These are phyloP conservation scores for Diuraphis noxia DNA, from an alignment of 1,140 invertebrate genomes.

Conservation along the genomic window DNA sequence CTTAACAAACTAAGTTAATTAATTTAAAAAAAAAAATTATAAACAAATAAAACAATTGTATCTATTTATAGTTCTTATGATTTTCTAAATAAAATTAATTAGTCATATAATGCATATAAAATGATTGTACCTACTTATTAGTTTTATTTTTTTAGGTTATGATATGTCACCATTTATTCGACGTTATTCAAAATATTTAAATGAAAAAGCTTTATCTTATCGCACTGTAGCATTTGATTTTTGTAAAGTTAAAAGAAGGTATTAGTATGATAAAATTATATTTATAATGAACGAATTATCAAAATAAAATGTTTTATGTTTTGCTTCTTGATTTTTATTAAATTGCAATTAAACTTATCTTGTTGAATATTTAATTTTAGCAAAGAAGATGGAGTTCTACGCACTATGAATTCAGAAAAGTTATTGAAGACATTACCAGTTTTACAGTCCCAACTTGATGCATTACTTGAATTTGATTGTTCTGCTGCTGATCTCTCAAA, in stretches of 20 bases:
- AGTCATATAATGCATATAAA: not conserved
- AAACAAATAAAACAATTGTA: not conserved
- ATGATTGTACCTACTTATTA: slow-evolving; percentile 55
- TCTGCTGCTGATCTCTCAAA: slow-evolving; percentile 95
- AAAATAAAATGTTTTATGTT: not conserved
- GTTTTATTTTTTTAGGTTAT: slow-evolving; percentile 75
- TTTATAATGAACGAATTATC: not conserved
- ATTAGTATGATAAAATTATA: slow-evolving; percentile 57
- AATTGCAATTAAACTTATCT: slow-evolving; percentile 44
- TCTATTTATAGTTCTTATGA: not conserved
- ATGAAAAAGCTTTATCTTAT: slow-evolving; percentile 98
- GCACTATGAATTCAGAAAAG: slow-evolving; percentile 97
- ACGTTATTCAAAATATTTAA: slow-evolving; percentile 97
- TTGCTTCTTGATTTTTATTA: not conserved
- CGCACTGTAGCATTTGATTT: slow-evolving; percentile 98
- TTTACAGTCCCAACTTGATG: slow-evolving; percentile 93
- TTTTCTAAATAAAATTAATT: not conserved
- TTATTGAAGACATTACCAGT: slow-evolving; percentile 94
- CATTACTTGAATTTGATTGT: slow-evolving; percentile 96
- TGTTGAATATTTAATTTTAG: slow-evolving; percentile 63
- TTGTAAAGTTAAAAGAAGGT: slow-evolving; percentile 99
- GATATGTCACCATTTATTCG: slow-evolving; percentile 99
- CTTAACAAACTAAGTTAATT: slow-evolving; percentile 36
- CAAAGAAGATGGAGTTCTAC: slow-evolving; percentile 93
- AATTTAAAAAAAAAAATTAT: not conserved